Percentiles rank a stretch among this genome's conserved stretches.
Evolutionary conservation across 2,113 vertebrate genomes (phyloP).

Genomic region (Leptodactylus fuscus): DNA sequence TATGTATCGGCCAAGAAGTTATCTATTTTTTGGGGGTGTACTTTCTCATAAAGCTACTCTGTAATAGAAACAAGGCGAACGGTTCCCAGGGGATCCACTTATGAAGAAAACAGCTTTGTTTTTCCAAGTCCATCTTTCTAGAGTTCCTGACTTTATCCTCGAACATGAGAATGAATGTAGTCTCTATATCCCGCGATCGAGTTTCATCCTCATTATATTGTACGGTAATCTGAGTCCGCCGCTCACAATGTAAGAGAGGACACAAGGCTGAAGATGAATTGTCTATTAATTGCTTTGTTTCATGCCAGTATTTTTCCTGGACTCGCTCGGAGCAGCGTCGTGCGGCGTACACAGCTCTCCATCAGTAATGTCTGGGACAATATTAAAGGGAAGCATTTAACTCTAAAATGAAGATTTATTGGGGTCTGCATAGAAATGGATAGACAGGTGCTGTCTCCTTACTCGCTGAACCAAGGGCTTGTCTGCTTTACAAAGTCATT

Average conservation of each 20-base stretch:
- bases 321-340: not conserved
- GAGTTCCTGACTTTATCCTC: conserved; percentile 24
- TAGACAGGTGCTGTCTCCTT: not conserved
- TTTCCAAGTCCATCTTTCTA: conserved; percentile 34
- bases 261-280: conserved; percentile 40
- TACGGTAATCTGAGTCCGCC: conserved; percentile 41
- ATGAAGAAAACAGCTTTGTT: conserved; percentile 50
- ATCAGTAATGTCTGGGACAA: not conserved
- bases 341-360: not conserved
- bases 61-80: not conserved
- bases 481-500: not conserved
- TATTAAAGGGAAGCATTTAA: not conserved
- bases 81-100: not conserved
- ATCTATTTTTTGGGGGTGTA: not conserved
- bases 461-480: not conserved
- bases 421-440: not conserved
- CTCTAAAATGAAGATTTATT: not conserved
- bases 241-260: conserved; percentile 20
- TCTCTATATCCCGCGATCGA: conserved; percentile 32
- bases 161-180: conserved; percentile 49
- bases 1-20: not conserved
- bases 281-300: conserved; percentile 34
- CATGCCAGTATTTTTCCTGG: conserved; percentile 41
- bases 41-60: not conserved
- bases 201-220: conserved; percentile 54